These are phyloP conservation scores for Mythimna vitellina DNA, from an alignment of 2,888 invertebrate species.

Conservation along the genomic window DNA sequence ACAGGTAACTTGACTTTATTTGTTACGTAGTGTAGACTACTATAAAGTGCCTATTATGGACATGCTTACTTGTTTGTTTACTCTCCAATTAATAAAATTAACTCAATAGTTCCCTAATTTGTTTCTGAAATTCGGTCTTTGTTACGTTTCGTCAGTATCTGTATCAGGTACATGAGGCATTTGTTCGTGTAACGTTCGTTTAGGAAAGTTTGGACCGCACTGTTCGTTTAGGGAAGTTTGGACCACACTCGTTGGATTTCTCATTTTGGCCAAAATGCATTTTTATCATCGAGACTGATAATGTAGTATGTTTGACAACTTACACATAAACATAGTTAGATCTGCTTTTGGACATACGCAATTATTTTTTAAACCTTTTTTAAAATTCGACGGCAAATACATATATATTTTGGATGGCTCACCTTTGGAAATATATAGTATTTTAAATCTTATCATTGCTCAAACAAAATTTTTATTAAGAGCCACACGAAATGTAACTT, in stretches of 20 bases:
- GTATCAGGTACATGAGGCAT: conserved; percentile 82
- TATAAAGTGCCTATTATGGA: conserved; percentile 75
- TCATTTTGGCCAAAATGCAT: conserved; percentile 89
- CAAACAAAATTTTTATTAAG: conserved; percentile 87
- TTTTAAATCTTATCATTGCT: conserved; percentile 87
- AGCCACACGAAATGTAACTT: conserved; percentile 83
- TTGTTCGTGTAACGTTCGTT: conserved; percentile 73
- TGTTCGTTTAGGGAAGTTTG: conserved; percentile 69
- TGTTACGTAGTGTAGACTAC: conserved; percentile 74
- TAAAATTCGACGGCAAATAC: conserved; percentile 82
- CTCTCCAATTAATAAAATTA: conserved; percentile 41
- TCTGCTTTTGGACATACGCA: conserved; percentile 85
- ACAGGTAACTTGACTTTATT: conserved; percentile 86
- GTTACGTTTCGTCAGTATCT: conserved; percentile 75
- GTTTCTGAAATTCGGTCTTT: conserved; percentile 43
- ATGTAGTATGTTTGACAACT: conserved; percentile 85
- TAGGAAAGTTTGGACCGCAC: conserved; percentile 76
- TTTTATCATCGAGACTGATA: conserved; percentile 90
- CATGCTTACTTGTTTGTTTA: conserved; percentile 55
- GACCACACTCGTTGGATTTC: conserved; percentile 85
- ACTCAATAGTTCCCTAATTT: conserved; percentile 44
- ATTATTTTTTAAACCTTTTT: conserved; percentile 86
- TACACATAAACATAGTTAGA: conserved; percentile 86
- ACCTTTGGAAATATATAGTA: conserved; percentile 86
- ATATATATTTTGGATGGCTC: conserved; percentile 88